phyloP scores from a whole-genome alignment of 2,888 invertebrate species.

The Chironomus riparius region DNA sequence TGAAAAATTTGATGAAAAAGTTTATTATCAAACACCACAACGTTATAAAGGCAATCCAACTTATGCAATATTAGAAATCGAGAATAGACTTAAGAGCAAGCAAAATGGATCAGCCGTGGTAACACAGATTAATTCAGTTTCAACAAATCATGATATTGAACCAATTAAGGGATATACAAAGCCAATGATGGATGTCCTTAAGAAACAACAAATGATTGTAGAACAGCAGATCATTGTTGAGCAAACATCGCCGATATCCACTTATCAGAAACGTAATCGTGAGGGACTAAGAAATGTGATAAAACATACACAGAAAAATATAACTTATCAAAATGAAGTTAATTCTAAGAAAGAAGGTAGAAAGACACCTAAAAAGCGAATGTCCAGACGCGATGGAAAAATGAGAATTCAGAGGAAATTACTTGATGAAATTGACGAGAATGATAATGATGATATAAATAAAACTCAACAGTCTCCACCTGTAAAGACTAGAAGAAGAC shows the following conservation, averaged over 20 bases:
- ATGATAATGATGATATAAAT: background rate
- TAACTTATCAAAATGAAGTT: background rate
- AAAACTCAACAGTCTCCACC: background rate
- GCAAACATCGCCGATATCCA: background rate
- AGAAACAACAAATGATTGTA: slow-evolving; percentile 27
- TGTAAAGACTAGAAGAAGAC: background rate
- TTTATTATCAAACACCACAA: slow-evolving; percentile 12
- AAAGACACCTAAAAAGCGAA: background rate
- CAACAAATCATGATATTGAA: slow-evolving; percentile 17
- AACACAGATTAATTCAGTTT: slow-evolving; percentile 30
- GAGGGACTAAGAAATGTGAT: slow-evolving; percentile 13
- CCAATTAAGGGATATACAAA: slow-evolving; percentile 31
- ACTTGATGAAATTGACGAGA: background rate
- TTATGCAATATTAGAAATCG: slow-evolving; percentile 40
- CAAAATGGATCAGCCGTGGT: slow-evolving; percentile 25
- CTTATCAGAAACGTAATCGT: background rate
- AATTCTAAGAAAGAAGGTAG: background rate
- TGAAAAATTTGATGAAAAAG: slow-evolving; percentile 25
- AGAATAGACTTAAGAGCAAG: slow-evolving; percentile 37
- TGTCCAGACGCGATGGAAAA: background rate
- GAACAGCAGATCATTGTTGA: background rate
- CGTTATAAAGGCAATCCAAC: slow-evolving; percentile 41
- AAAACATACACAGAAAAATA: background rate
- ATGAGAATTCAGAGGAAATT: background rate
- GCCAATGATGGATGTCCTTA: slow-evolving; percentile 31